Percentiles rank a stretch among this genome's conserved stretches.
Evolutionary conservation across 2,113 vertebrate genomes (phyloP).

Genomic region (Hippolais icterina): DNA sequence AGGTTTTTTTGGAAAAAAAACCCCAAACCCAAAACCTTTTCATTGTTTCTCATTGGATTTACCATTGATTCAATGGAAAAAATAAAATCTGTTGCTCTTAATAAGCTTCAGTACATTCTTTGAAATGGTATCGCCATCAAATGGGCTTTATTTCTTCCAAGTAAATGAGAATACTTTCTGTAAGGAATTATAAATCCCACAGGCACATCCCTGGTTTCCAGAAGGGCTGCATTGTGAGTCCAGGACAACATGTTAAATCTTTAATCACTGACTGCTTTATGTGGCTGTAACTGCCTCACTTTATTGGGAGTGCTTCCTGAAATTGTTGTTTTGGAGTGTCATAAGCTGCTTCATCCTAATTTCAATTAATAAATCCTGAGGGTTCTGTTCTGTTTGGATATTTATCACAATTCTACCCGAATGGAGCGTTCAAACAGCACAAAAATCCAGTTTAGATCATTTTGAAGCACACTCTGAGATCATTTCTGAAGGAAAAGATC

Average conservation of each 20-base stretch:
- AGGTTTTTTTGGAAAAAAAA: background rate
- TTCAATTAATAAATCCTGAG: background rate
- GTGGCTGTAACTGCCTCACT: background rate
- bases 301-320: background rate
- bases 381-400: background rate
- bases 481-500: background rate
- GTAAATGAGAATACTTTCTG: background rate
- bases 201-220: background rate
- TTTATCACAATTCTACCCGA: background rate
- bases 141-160: constrained; percentile 7
- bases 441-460: background rate
- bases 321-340: background rate
- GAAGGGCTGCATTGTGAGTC: background rate
- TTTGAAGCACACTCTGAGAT: background rate
- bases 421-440: background rate
- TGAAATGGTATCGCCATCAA: background rate
- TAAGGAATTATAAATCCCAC: constrained; percentile 1
- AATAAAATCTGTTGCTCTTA: background rate
- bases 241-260: background rate
- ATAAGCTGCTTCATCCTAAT: background rate
- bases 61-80: background rate
- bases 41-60: background rate
- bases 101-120: background rate
- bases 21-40: background rate
- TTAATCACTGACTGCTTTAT: constrained; percentile 9